These are phyloP conservation scores for Cheilosia impressa DNA, from an alignment of 2,888 invertebrate species.

Conservation along the genomic window DNA sequence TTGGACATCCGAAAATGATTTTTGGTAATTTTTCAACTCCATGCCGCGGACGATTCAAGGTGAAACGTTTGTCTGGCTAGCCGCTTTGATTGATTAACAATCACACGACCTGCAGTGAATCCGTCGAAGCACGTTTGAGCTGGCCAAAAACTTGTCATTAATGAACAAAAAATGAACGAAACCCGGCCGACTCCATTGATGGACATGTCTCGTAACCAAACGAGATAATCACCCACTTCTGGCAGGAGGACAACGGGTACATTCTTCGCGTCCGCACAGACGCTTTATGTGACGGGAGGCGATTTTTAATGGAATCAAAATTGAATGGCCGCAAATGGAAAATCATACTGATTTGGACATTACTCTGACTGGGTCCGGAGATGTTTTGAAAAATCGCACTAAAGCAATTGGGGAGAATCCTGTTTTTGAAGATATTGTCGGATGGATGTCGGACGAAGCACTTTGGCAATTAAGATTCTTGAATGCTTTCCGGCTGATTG, in stretches of 20 bases:
- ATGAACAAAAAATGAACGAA: neutral
- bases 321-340: conserved; percentile 2
- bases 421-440: neutral
- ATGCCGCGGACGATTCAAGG: neutral
- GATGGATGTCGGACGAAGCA: conserved; percentile 11
- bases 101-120: conserved; percentile 26
- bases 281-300: conserved; percentile 44
- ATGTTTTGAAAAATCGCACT: conserved; percentile 13
- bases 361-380: neutral
- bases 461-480: conserved; percentile 22
- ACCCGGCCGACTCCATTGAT: conserved; percentile 8
- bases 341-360: neutral
- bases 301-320: conserved; percentile 35
- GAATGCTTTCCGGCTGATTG: neutral
- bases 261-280: conserved; percentile 19
- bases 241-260: conserved; percentile 14
- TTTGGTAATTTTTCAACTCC: conserved; percentile 8
- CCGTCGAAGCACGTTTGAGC: neutral
- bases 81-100: conserved; percentile 49
- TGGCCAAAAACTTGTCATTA: conserved; percentile 33
- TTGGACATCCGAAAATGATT: neutral
- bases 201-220: conserved; percentile 36
- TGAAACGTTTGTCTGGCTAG: neutral
- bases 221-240: conserved; percentile 60
- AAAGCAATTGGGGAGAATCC: conserved; percentile 10